Evolutionary conservation across 2,888 invertebrate species (phyloP).

Genomic region (Hyalella azteca): DNA sequence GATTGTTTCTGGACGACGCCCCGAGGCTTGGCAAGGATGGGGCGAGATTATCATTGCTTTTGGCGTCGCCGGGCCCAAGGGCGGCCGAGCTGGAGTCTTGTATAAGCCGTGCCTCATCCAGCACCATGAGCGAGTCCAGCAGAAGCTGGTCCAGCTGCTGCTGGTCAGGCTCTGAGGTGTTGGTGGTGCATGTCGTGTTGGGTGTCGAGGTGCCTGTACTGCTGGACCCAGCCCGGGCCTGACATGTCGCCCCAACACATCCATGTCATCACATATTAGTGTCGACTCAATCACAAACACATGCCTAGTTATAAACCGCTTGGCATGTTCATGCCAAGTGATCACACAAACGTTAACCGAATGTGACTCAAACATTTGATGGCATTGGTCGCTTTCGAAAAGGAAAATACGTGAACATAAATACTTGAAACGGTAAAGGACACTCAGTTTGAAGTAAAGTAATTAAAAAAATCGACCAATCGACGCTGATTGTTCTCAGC

Average conservation of each 20-base stretch:
- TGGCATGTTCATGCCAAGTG: not conserved
- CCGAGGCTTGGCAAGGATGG: too few relatives aligned
- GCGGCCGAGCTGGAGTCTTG: not conserved
- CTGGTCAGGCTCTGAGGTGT: constrained; percentile 51
- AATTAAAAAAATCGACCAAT: too few relatives aligned
- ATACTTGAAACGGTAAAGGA: too few relatives aligned
- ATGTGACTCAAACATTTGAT: not conserved
- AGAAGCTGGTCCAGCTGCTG: constrained; percentile 31
- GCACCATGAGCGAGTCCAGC: not conserved
- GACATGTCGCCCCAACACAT: too few relatives aligned
- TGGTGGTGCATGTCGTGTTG: constrained; percentile 41
- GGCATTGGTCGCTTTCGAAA: not conserved
- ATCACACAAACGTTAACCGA: not conserved
- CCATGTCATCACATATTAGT: too few relatives aligned
- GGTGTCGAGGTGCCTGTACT: constrained; percentile 57
- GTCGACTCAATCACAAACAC: too few relatives aligned
- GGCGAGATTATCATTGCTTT: not conserved
- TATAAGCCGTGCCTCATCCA: not conserved
- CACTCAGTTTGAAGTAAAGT: too few relatives aligned
- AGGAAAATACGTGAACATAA: too few relatives aligned
- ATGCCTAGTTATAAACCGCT: not conserved
- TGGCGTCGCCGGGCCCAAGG: not conserved
- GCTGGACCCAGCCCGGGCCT: constrained; percentile 44
- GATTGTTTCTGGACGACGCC: not conserved
- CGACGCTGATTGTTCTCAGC: too few relatives aligned